A percentile compares a stretch with the other conserved stretches of the same genome.
Evolutionary conservation across 2,888 invertebrate genomes (phyloP).

Genomic region (Netelia melanura): DNA sequence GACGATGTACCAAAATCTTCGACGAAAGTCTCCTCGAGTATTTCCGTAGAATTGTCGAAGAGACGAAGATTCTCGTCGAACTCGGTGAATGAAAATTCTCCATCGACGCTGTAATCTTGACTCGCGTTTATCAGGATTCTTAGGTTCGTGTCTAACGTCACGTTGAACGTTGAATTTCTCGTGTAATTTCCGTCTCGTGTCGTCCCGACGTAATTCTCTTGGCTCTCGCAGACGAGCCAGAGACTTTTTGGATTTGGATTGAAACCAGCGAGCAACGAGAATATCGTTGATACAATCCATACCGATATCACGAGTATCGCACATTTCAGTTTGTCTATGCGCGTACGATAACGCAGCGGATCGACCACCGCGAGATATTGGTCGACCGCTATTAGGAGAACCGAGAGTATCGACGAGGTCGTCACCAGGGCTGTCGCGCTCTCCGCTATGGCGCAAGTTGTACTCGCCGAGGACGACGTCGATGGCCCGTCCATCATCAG

Average conservation of each 20-base stretch:
- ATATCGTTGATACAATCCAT: slow-evolving; percentile 85
- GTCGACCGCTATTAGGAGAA: slow-evolving; percentile 88
- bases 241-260: slow-evolving; percentile 85
- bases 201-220: neutral
- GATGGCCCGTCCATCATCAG: slow-evolving; percentile 86
- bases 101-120: slow-evolving; percentile 52
- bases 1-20: neutral
- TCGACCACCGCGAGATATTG: slow-evolving; percentile 89
- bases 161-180: slow-evolving; percentile 34
- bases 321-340: slow-evolving; percentile 86
- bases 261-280: slow-evolving; percentile 85
- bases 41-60: slow-evolving; percentile 66
- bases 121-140: slow-evolving; percentile 50
- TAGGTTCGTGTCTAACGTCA: slow-evolving; percentile 56
- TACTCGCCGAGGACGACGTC: slow-evolving; percentile 84
- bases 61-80: slow-evolving; percentile 67
- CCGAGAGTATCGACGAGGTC: slow-evolving; percentile 88
- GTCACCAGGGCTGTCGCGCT: slow-evolving; percentile 87
- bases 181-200: neutral
- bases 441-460: slow-evolving; percentile 87
- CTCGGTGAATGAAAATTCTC: slow-evolving; percentile 46
- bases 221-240: slow-evolving; percentile 83
- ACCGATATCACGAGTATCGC: slow-evolving; percentile 85
- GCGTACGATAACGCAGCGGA: slow-evolving; percentile 88
- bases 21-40: slow-evolving; percentile 52